phyloP scores from a whole-genome alignment of 2,888 invertebrate species.

The Orthosia gracilis region DNA sequence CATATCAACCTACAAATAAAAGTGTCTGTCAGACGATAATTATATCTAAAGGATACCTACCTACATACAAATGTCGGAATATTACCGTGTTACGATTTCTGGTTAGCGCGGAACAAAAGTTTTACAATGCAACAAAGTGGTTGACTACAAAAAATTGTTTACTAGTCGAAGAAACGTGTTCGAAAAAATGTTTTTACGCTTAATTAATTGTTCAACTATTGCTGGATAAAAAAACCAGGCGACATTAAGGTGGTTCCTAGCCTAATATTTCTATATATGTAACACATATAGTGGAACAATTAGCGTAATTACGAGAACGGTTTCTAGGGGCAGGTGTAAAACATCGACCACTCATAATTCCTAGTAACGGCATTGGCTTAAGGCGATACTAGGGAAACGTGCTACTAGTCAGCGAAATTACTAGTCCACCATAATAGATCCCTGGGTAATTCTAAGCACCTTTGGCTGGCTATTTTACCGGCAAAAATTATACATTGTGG shows the following conservation, averaged over 20 bases:
- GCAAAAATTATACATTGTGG: slow-evolving; percentile 69
- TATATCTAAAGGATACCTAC: slow-evolving; percentile 19
- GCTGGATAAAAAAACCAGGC: slow-evolving; percentile 59
- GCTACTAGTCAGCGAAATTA: slow-evolving; percentile 87
- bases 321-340: slow-evolving; percentile 88
- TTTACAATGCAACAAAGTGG: slow-evolving; percentile 17
- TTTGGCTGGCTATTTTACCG: slow-evolving; percentile 80
- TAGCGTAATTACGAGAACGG: slow-evolving; percentile 87
- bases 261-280: slow-evolving; percentile 68
- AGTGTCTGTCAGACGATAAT: slow-evolving; percentile 28
- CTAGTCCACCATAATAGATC: slow-evolving; percentile 85
- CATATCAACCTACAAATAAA: slow-evolving; percentile 7
- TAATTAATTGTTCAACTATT: slow-evolving; percentile 48
- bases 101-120: slow-evolving; percentile 19
- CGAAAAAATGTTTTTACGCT: slow-evolving; percentile 42
- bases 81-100: slow-evolving; percentile 16
- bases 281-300: slow-evolving; percentile 80
- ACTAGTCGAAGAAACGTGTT: slow-evolving; percentile 22
- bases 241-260: slow-evolving; percentile 58
- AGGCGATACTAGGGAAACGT: slow-evolving; percentile 87
- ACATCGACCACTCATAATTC: slow-evolving; percentile 85
- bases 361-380: slow-evolving; percentile 88
- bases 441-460: slow-evolving; percentile 85
- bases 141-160: slow-evolving; percentile 36
- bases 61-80: slow-evolving; percentile 2